A percentile compares a stretch with the other conserved stretches of the same genome.
Conservation (phyloP, 2,888 invertebrate species). For the Tridacna gigas region DNA sequence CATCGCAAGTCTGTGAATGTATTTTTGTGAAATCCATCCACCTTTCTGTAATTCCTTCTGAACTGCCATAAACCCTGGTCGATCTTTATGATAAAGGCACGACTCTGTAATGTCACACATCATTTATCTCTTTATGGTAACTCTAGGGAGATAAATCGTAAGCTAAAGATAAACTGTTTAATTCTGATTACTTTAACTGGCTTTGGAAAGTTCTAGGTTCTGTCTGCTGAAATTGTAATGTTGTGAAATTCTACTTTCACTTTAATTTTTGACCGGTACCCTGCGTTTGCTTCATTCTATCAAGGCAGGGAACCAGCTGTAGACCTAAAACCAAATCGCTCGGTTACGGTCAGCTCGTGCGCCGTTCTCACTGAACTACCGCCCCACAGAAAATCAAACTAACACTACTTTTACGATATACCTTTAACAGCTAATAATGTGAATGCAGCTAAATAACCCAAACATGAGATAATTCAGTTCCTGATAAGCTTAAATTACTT, state of each 20-base stretch:
- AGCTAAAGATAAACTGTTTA: neutral
- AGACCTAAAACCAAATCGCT: too few species aligned
- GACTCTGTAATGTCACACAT: slow-evolving; percentile 13
- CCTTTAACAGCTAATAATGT: too few species aligned
- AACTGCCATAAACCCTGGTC: slow-evolving; percentile 40
- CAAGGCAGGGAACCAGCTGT: too few species aligned
- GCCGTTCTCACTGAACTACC: too few species aligned
- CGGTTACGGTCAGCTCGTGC: too few species aligned
- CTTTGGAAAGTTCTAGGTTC: neutral
- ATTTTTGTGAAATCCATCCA: slow-evolving; percentile 52
- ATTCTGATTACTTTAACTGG: neutral
- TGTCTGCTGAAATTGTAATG: slow-evolving; percentile 3
- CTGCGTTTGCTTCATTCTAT: too few species aligned
- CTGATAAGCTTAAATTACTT: too few species aligned
- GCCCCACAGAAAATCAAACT: too few species aligned
- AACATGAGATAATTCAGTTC: too few species aligned
- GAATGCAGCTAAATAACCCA: too few species aligned
- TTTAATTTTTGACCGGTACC: neutral
- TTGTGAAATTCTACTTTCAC: slow-evolving; percentile 20
- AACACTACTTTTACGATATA: too few species aligned
- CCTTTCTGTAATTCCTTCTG: slow-evolving; percentile 48
- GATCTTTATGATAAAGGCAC: slow-evolving; percentile 60
- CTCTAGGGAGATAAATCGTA: neutral
- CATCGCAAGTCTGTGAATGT: slow-evolving; percentile 61
- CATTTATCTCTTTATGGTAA: neutral